phyloP scores from a whole-genome alignment of 2,888 invertebrate species.

The Nasonia oneida region DNA sequence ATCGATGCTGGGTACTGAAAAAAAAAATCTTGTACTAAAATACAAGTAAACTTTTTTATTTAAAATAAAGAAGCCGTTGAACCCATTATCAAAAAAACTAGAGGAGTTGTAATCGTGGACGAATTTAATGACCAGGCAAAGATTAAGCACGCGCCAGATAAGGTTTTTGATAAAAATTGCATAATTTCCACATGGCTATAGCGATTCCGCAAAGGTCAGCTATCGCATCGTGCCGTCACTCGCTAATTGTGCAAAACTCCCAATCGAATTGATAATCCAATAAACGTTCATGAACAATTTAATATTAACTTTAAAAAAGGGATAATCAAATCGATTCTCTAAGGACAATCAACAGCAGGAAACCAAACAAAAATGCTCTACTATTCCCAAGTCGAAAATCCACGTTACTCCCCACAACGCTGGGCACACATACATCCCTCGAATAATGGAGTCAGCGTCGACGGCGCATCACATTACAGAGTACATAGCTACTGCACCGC shows the following conservation, averaged over 20 bases:
- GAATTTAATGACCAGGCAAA: background rate
- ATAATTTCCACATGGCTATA: background rate
- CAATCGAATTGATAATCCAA: background rate
- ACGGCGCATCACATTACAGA: background rate
- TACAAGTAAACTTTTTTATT: no score
- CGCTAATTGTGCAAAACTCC: background rate
- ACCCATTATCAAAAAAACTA: background rate
- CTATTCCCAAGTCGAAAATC: background rate
- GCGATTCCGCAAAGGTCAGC: background rate
- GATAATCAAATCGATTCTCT: no score
- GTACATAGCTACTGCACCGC: background rate
- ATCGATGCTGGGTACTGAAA: no score
- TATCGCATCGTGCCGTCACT: background rate
- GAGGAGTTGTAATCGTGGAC: background rate
- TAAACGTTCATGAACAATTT: background rate
- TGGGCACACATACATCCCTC: background rate
- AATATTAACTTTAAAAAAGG: no score
- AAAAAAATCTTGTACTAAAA: no score
- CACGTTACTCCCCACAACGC: background rate
- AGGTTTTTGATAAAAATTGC: background rate
- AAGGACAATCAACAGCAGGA: no score
- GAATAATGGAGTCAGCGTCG: background rate
- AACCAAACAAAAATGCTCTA: background rate
- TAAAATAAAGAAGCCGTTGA: background rate
- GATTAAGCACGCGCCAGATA: background rate